phyloP scores from a whole-genome alignment of 2,888 invertebrate genomes.

The Eubasilissa splendida region DNA sequence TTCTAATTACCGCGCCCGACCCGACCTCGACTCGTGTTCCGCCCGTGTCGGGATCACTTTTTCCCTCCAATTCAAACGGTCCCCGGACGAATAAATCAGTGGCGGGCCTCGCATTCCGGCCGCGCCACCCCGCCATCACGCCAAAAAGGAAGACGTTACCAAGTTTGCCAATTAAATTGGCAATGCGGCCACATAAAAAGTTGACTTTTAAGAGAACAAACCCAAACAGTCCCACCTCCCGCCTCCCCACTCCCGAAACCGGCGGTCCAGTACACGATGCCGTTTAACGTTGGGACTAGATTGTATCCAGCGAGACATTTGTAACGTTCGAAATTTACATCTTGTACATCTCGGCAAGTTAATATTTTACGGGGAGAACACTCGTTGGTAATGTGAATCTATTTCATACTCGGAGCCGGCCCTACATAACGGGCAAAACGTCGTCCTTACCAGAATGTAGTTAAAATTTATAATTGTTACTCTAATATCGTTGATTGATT shows the following conservation, averaged over 20 bases:
- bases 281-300: not conserved
- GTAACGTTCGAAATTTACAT: conserved; percentile 27
- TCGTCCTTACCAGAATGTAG: no score
- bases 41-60: conserved; percentile 30
- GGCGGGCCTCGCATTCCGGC: conserved; percentile 19
- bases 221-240: not conserved
- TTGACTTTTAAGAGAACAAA: conserved; percentile 40
- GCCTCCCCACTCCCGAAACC: not conserved
- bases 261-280: not conserved
- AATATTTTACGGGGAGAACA: conserved; percentile 27
- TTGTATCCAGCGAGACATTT: conserved; percentile 28
- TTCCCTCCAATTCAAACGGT: conserved; percentile 24
- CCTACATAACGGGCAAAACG: no score
- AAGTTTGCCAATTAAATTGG: conserved; percentile 55
- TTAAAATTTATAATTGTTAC: no score
- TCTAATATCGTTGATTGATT: no score
- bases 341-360: not conserved
- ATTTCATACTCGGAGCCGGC: not conserved
- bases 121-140: conserved; percentile 31
- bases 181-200: conserved; percentile 51
- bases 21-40: conserved; percentile 35
- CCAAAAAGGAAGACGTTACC: conserved; percentile 55
- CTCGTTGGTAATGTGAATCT: conserved; percentile 24
- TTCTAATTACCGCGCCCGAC: conserved; percentile 9
- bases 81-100: conserved; percentile 30